Evolutionary conservation across 2,113 vertebrate genomes (phyloP).

Genomic region (Myrmophylax atrothorax): DNA sequence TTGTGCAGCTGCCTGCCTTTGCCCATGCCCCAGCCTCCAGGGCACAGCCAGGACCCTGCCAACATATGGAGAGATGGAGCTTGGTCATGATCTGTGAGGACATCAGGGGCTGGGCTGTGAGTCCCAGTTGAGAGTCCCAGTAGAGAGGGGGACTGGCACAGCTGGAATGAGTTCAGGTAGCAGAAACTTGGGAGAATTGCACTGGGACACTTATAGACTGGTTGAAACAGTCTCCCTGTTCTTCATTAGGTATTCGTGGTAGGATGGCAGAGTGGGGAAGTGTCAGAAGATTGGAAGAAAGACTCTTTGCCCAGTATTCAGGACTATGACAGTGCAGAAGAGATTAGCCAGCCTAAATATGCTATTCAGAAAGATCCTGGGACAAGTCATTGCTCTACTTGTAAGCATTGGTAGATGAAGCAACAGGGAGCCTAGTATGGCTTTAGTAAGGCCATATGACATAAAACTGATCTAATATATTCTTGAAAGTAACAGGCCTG

Average conservation of each 20-base stretch:
- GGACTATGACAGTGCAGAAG: background rate
- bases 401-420: background rate
- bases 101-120: background rate
- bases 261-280: background rate
- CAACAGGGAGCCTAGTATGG: background rate
- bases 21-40: background rate
- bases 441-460: background rate
- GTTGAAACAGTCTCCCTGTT: background rate
- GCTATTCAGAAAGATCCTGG: background rate
- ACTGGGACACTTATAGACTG: fast-evolving
- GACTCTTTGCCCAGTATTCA: background rate
- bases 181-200: background rate
- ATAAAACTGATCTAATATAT: background rate
- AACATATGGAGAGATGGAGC: background rate
- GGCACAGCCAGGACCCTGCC: background rate
- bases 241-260: background rate
- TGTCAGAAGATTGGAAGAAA: background rate
- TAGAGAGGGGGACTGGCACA: background rate
- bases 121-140: background rate
- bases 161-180: background rate
- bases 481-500: background rate
- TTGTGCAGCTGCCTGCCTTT: background rate
- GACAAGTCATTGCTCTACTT: background rate
- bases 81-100: background rate
- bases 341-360: background rate